Evolutionary conservation across 2,113 vertebrate species (phyloP).

Genomic region (Hepsetus odoe): DNA sequence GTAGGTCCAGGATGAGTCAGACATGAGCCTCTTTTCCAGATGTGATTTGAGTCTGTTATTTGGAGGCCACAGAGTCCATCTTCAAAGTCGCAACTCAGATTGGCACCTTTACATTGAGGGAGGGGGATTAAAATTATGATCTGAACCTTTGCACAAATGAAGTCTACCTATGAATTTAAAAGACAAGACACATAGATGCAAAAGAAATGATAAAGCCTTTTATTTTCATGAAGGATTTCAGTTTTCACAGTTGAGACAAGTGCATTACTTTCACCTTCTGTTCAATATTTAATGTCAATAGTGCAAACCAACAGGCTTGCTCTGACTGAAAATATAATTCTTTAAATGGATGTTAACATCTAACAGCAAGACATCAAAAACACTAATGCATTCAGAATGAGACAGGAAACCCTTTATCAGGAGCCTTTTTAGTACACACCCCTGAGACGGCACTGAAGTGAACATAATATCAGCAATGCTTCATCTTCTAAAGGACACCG

Average conservation of each 20-base stretch:
- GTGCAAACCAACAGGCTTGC: neutral
- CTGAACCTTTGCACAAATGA: neutral
- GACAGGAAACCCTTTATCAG: neutral
- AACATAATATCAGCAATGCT: neutral
- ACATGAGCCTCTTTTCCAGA: conserved; percentile 80
- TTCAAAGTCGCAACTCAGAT: conserved; percentile 85
- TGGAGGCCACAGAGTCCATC: conserved; percentile 73
- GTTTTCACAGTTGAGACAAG: neutral
- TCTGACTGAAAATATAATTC: neutral
- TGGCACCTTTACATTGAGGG: conserved; percentile 64
- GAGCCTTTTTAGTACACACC: neutral
- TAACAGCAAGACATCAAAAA: neutral
- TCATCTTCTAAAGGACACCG: neutral
- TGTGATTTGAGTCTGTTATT: conserved; percentile 48
- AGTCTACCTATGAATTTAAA: too few species aligned
- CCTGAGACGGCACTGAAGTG: neutral
- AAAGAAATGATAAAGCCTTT: neutral
- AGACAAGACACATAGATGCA: too few species aligned
- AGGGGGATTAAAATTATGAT: neutral
- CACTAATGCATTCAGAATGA: neutral
- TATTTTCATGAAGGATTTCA: neutral
- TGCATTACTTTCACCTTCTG: neutral
- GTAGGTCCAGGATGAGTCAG: conserved; percentile 55
- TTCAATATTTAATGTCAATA: neutral
- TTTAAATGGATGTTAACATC: neutral